These are phyloP conservation scores for Amphimedon queenslandica DNA, from an alignment of 37 sponge, comb jelly and placozoan species.

Conservation along the genomic window DNA sequence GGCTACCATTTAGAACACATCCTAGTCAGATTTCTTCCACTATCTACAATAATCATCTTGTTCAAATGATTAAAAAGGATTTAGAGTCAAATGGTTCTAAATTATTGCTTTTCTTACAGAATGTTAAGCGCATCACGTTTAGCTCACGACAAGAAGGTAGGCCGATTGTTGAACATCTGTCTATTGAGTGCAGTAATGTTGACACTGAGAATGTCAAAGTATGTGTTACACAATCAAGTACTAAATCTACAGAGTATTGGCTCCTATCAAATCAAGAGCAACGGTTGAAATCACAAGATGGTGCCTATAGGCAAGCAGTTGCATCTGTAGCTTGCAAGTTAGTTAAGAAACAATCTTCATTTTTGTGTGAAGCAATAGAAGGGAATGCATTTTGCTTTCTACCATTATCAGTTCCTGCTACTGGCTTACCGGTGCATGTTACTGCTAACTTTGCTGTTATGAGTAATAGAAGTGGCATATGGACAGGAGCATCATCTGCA, in stretches of 20 bases:
- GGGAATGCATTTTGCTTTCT: slow-evolving; percentile 45
- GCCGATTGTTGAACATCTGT: not conserved
- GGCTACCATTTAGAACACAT: slow-evolving; percentile 59
- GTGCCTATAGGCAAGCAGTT: not conserved
- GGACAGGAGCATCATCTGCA: slow-evolving; percentile 11
- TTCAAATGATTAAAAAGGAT: slow-evolving; percentile 10
- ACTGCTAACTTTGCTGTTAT: slow-evolving; percentile 49
- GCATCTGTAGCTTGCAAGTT: not conserved
- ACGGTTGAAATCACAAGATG: too few species aligned
- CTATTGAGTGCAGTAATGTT: not conserved
- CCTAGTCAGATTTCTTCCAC: slow-evolving; percentile 30
- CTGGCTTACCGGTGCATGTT: slow-evolving; percentile 53
- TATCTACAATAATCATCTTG: slow-evolving; percentile 8
- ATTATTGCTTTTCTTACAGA: slow-evolving; percentile 43
- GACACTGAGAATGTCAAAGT: not conserved
- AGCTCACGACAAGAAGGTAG: not conserved
- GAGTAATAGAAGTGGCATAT: slow-evolving; percentile 38
- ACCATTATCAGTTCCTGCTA: slow-evolving; percentile 13
- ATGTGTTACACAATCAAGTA: not conserved
- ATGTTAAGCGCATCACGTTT: slow-evolving; percentile 38
- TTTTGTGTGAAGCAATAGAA: not conserved
- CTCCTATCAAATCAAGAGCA: too few species aligned
- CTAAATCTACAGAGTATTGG: not conserved
- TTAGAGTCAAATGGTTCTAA: slow-evolving; percentile 29
- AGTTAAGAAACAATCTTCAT: not conserved